Base-by-base conservation (phyloP, 2,113 vertebrate genomes). In the Blennius ocellaris region DNA sequence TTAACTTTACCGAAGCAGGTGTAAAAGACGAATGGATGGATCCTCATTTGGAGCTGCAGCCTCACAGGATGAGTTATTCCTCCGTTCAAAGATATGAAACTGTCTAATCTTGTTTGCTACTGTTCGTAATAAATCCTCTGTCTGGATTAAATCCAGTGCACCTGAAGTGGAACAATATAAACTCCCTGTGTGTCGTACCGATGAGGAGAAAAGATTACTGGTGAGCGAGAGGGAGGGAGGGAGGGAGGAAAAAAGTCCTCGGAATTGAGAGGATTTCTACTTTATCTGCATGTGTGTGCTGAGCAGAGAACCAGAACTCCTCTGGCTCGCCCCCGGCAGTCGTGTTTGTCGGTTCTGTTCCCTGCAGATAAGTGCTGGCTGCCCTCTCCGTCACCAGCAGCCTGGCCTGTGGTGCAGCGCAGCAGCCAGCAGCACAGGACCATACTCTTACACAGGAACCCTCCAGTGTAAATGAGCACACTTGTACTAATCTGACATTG, bases 101-200 rank as follows among this genome's bases (percentile, higher is more conserved):
- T 11, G 16, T 80, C 78, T 69, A 56, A 54, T 40, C 30, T 17
- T 51, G 61, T 36, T 78, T 30, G 21, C 58, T 57, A 50, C 62
- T 58, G 71, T 41, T 65, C 61, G 40, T 11, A 52, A 63, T 10
- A 55, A 63, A 63, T 56, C 73, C 73, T 71, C 53, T 14, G 1
- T 81, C 79, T 69, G 77, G 69, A 80, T 83, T 82, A 62, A 76
- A 73, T 72, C 69, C 72, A 5, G 41, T 36, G 21, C 53, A 84
- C 73, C 61, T 78, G 65, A 75, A 76, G 78, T 73, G 72, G 67
- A 82, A 81, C 81, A 80, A 57, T 73, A 44, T 63, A 72, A 83
- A 67, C 76, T 73, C 54, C 68, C 67, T 60, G 69, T 82, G 82
- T 81, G 71, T 72, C 57, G 77, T 72, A 75, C 56, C 69, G 74